Conservation (phyloP, 2,797 vertebrate species). For the Corythornis leucogaster region DNA sequence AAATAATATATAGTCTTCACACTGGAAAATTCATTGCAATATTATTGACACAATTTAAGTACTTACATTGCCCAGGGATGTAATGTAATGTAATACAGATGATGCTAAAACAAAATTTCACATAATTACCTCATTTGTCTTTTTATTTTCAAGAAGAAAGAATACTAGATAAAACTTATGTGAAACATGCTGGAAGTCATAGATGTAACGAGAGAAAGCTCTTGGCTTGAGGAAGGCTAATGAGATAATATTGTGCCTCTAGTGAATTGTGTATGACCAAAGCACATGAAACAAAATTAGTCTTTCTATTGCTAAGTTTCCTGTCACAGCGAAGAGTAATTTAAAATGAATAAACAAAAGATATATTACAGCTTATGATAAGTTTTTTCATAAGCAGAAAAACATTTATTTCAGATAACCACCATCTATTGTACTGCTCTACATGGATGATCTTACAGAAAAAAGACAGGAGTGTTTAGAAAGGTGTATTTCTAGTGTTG, state of each 20-base stretch:
- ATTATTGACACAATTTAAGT: constrained; percentile 15
- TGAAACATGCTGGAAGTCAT: constrained; percentile 15
- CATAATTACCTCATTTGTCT: constrained; percentile 19
- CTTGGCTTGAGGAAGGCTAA: neutral
- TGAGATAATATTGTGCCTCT: neutral
- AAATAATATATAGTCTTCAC: neutral
- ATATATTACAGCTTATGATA: neutral
- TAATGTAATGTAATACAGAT: neutral
- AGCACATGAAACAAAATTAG: constrained; percentile 11
- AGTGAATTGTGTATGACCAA: neutral
- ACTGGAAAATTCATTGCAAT: neutral
- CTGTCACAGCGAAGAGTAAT: neutral
- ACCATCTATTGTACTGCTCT: neutral
- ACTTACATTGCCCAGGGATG: constrained; percentile 1
- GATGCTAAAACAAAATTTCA: constrained; percentile 22
- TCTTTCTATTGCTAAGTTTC: constrained; percentile 1
- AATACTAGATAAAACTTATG: neutral
- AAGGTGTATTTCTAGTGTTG: neutral
- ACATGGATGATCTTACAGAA: neutral
- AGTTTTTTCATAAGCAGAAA: constrained; percentile 1
- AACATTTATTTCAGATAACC: neutral
- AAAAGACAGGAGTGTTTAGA: neutral
- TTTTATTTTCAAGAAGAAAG: constrained; percentile 51
- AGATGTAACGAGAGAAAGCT: neutral
- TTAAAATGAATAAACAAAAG: neutral